Evolutionary conservation across 2,113 vertebrate genomes (phyloP).

Genomic region (Osmerus eperlanus): DNA sequence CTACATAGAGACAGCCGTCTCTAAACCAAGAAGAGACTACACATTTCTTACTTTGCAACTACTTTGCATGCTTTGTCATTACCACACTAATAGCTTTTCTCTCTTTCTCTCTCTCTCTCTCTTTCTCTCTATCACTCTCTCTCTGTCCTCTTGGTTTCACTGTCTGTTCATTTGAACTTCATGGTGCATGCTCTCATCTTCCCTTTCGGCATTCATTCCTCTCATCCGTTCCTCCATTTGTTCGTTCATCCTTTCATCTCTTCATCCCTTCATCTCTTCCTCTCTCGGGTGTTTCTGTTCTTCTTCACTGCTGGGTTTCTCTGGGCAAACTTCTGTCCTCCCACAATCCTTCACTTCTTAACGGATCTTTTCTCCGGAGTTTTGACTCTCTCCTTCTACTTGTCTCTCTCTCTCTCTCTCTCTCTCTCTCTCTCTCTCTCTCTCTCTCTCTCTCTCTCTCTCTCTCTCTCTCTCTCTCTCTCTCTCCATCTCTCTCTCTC

Average conservation of each 20-base stretch:
- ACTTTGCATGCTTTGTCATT: constrained; percentile 34
- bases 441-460: constrained; percentile 56
- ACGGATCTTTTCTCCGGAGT: neutral
- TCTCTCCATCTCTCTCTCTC: neutral
- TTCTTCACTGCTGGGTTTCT: constrained; percentile 4
- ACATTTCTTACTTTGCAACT: constrained; percentile 5
- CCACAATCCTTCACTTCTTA: constrained; percentile 15
- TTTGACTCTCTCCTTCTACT: neutral
- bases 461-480: constrained; percentile 17
- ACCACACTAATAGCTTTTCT: constrained; percentile 49
- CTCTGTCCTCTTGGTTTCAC: constrained; percentile 17
- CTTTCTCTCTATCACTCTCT: constrained; percentile 19
- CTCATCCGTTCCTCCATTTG: constrained; percentile 20
- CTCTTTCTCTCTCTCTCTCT: constrained; percentile 5
- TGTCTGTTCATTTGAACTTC: neutral
- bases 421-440: constrained; percentile 9
- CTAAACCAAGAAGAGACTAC: neutral
- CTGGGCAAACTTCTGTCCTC: neutral
- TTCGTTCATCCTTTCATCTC: constrained; percentile 6
- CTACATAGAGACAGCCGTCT: no score
- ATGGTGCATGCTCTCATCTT: neutral
- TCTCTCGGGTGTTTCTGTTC: constrained; percentile 24
- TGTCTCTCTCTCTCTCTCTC: constrained; percentile 1
- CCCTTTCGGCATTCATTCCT: constrained; percentile 5
- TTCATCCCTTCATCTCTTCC: constrained; percentile 9